Conservation (phyloP, 2,113 vertebrate species). For the Apodemus speciosus region DNA sequence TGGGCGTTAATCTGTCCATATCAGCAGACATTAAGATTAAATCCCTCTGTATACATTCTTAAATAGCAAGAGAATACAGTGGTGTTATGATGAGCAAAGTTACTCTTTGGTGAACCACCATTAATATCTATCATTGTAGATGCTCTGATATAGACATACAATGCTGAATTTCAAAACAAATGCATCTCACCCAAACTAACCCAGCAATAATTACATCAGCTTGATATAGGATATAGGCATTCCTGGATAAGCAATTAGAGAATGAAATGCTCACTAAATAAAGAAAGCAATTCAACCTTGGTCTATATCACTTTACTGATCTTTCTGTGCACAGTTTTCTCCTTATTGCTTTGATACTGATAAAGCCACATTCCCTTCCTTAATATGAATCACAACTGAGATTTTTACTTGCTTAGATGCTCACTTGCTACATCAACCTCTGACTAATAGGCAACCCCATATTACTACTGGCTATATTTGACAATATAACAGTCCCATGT, state of each 20-base stretch:
- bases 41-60: background rate
- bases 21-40: background rate
- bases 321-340: constrained; percentile 22
- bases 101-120: background rate
- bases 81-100: background rate
- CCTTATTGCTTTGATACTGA: background rate
- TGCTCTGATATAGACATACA: background rate
- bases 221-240: background rate
- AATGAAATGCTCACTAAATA: background rate
- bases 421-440: constrained; percentile 19
- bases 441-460: constrained; percentile 20
- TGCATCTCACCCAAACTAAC: background rate
- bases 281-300: background rate
- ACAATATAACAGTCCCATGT: constrained; percentile 22
- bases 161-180: background rate
- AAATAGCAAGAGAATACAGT: background rate
- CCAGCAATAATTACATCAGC: background rate
- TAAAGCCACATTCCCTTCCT: background rate
- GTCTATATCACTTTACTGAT: background rate
- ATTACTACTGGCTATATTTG: constrained; percentile 15
- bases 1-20: background rate
- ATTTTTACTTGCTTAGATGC: constrained; percentile 47
- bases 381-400: constrained; percentile 33
- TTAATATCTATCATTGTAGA: background rate
- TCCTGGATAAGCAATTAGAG: background rate